phyloP scores from a whole-genome alignment of 2,888 invertebrate species.

The Coleophora flavipennella region DNA sequence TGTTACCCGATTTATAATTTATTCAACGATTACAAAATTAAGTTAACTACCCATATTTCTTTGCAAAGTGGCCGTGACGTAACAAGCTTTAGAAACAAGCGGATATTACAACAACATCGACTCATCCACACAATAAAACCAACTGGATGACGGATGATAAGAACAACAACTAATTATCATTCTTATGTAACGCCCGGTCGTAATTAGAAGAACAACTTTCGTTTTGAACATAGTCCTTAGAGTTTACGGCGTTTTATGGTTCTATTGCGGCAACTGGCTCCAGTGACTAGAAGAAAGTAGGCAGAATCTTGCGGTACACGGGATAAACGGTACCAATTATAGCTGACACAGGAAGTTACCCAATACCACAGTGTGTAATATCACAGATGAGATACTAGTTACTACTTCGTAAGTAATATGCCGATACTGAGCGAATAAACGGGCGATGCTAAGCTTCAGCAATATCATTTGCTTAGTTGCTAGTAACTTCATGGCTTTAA shows the following conservation, averaged over 20 bases:
- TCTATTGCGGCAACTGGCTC: too few relatives aligned
- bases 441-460: too few relatives aligned
- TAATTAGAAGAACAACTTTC: conserved; percentile 50
- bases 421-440: too few relatives aligned
- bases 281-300: too few relatives aligned
- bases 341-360: conserved; percentile 19
- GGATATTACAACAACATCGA: conserved; percentile 26
- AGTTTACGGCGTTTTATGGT: conserved; percentile 12
- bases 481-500: too few relatives aligned
- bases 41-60: conserved; percentile 1
- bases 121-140: conserved; percentile 21
- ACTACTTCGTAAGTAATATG: too few relatives aligned
- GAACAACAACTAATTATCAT: conserved; percentile 36
- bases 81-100: conserved; percentile 15
- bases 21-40: too few relatives aligned
- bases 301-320: conserved; percentile 3
- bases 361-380: too few relatives aligned
- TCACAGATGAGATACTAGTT: too few relatives aligned
- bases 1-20: too few relatives aligned
- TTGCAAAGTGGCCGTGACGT: conserved; percentile 11
- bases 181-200: conserved; percentile 42
- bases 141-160: conserved; percentile 32
- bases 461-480: too few relatives aligned
- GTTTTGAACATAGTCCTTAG: conserved; percentile 19
- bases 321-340: conserved; percentile 14